These are phyloP conservation scores for Danionella dracula DNA, from an alignment of 2,797 vertebrate genomes.

Conservation along the genomic window DNA sequence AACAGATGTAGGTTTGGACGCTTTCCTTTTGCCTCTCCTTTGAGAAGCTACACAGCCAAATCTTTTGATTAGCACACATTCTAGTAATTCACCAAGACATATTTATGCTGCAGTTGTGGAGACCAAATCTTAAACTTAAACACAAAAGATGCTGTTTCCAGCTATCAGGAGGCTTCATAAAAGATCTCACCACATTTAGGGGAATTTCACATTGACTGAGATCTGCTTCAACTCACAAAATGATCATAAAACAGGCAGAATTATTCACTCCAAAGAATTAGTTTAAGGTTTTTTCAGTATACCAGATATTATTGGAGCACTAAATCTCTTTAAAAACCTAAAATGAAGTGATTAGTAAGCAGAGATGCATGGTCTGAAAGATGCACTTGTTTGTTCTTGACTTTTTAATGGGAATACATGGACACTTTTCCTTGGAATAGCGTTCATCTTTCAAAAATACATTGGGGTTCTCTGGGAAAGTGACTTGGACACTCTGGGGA, in stretches of 20 bases:
- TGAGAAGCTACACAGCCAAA: constrained; percentile 37
- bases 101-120: constrained; percentile 32
- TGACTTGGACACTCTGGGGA: constrained; percentile 58
- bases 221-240: not conserved
- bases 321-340: not conserved
- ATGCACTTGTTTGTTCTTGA: constrained; percentile 20
- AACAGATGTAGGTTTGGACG: constrained; percentile 38
- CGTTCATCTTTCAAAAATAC: constrained; percentile 9
- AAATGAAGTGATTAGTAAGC: not conserved
- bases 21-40: constrained; percentile 42
- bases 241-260: not conserved
- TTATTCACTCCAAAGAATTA: not conserved
- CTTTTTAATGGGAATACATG: not conserved
- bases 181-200: constrained; percentile 10
- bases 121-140: constrained; percentile 20
- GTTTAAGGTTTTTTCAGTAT: not conserved
- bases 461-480: constrained; percentile 62
- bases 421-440: not conserved
- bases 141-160: not conserved
- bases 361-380: not conserved
- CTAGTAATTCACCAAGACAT: constrained; percentile 48
- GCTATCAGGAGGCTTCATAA: not conserved
- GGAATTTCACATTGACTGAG: not conserved
- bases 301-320: not conserved
- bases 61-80: constrained; percentile 36